Evolutionary conservation across 2,113 vertebrate species (phyloP), one percentile per base, ranked within the genome.

Genomic region (Neotragus pygmaeus): DNA sequence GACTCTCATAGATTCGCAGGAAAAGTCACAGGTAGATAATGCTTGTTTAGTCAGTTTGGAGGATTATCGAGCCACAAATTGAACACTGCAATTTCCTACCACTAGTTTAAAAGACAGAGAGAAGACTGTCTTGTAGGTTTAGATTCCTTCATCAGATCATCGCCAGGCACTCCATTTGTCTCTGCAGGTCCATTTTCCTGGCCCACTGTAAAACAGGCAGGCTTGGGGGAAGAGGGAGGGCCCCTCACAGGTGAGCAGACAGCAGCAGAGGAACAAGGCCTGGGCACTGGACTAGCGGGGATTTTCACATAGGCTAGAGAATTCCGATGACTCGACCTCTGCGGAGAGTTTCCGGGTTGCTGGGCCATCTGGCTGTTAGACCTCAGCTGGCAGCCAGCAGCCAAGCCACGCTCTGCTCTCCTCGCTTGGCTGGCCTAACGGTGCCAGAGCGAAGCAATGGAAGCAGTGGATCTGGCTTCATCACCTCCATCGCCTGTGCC

Each of bases 141-240:
- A n/a, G n/a, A 7, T 7, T 7, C 75, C 82, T 90, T 47, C 7
- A 6, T 7, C 16, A 43, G 33, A 14, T 33, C 7, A 6, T 3
- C 12, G 3, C 23, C 25, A 15, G 39, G 16, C 13, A 2, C 6
- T 10, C 7, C 3, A 0, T 25, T 17, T 4, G 11, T 49, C 47
- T 19, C 13, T 10, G 10, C 15, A 5, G 19, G n/a, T 6, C 77
- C n/a, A 2, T 23, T 19, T 66, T 51, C 58, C 15, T 33, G 51
- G 36, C 51, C 23, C 25, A 6, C 14, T 19, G 55, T 27, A 36
- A 55, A 49, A 39, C 57, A 39, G 64, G 78, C 45, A 5, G 53
- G 19, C 25, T 64, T 2, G 2, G 7, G 60, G 39, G 39, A 0
- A 43, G 12, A 13, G 66, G 23, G 39, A 43, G 70, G 13, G 23